Percentiles rank a stretch among this genome's conserved stretches.
These are phyloP conservation scores for Stegana nigrithorax DNA, from an alignment of 2,888 invertebrate species.

Conservation along the genomic window DNA sequence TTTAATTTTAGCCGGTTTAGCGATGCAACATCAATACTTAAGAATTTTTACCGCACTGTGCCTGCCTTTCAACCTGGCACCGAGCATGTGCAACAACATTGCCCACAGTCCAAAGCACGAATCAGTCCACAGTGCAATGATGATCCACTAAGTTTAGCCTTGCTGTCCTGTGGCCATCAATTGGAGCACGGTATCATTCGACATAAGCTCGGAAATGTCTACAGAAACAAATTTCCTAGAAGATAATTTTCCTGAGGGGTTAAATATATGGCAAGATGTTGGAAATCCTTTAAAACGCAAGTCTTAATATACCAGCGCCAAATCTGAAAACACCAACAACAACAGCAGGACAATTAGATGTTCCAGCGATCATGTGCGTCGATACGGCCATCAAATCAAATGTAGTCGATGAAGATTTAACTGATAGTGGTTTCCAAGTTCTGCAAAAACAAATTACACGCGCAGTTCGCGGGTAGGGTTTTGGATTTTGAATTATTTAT, in stretches of 20 bases:
- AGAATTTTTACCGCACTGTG: conserved; percentile 83
- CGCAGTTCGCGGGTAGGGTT: too few relatives aligned
- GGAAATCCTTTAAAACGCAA: neutral
- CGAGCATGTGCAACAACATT: conserved; percentile 63
- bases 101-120: conserved; percentile 70
- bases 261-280: neutral
- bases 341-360: neutral
- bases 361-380: neutral
- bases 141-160: conserved; percentile 80
- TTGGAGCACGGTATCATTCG: conserved; percentile 43
- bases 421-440: too few relatives aligned
- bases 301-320: neutral
- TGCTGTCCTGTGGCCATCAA: conserved; percentile 70
- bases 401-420: neutral
- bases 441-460: too few relatives aligned
- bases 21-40: conserved; percentile 77
- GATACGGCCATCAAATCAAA: neutral
- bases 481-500: too few relatives aligned
- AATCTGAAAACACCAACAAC: neutral
- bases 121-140: conserved; percentile 83
- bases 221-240: neutral
- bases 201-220: too few relatives aligned
- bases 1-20: too few relatives aligned
- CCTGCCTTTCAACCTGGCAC: conserved; percentile 71
- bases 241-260: neutral